phyloP scores from a whole-genome alignment of 2,888 invertebrate genomes.

The Drosophila kanekoi region DNA sequence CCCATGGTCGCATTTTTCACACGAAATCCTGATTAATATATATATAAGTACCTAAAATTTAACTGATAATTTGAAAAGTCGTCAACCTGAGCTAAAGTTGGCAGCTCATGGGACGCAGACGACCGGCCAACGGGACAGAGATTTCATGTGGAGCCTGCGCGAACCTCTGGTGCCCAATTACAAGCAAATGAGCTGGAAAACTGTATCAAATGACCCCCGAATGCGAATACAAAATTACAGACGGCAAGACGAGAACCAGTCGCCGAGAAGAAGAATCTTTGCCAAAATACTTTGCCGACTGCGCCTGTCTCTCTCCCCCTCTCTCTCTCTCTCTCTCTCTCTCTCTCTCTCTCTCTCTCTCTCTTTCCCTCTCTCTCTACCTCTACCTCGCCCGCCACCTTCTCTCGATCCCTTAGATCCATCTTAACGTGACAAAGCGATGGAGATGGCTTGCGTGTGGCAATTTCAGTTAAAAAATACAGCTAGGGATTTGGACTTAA shows the following conservation, averaged over 20 bases:
- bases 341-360: neutral
- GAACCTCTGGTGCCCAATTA: slow-evolving; percentile 84
- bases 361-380: neutral
- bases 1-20: slow-evolving; percentile 80
- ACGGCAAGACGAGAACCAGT: slow-evolving; percentile 39
- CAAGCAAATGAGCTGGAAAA: slow-evolving; percentile 85
- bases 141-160: slow-evolving; percentile 68
- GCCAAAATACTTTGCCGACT: slow-evolving; percentile 50
- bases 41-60: slow-evolving; percentile 74
- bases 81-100: slow-evolving; percentile 72
- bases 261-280: slow-evolving; percentile 55
- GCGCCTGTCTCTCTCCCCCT: slow-evolving; percentile 1
- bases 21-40: slow-evolving; percentile 81
- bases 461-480: slow-evolving; percentile 83
- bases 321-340: neutral
- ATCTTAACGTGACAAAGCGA: slow-evolving; percentile 82
- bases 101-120: slow-evolving; percentile 28
- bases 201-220: slow-evolving; percentile 85
- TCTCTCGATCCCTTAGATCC: slow-evolving; percentile 11
- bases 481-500: slow-evolving; percentile 24
- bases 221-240: slow-evolving; percentile 77
- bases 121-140: slow-evolving; percentile 33
- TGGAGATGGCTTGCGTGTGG: slow-evolving; percentile 85
- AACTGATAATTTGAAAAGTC: slow-evolving; percentile 79
- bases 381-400: neutral